Evolutionary conservation across 2,113 vertebrate species (phyloP).

Genomic region (Grammomys dolichurus): DNA sequence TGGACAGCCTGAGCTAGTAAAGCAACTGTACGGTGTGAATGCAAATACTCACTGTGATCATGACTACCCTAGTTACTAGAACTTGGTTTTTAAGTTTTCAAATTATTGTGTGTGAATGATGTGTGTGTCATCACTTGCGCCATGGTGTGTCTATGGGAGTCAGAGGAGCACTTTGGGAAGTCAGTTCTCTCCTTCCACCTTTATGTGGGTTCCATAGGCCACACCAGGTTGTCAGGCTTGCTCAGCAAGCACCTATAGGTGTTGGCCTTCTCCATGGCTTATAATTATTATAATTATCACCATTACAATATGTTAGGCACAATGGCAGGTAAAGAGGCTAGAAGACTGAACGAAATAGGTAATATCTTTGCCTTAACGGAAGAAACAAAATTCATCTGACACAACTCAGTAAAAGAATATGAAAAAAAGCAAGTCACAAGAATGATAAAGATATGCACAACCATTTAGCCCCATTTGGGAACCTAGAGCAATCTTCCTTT

Average conservation of each 20-base stretch:
- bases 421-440: background rate
- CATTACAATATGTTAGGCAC: background rate
- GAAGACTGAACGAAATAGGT: background rate
- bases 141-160: background rate
- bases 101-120: background rate
- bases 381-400: background rate
- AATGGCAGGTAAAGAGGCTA: background rate
- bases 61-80: too few species aligned
- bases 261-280: too few species aligned
- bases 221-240: background rate
- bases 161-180: background rate
- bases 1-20: background rate
- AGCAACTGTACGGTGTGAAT: background rate
- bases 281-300: background rate
- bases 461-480: background rate
- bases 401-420: background rate
- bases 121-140: too few species aligned
- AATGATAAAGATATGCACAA: background rate
- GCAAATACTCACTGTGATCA: background rate
- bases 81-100: background rate
- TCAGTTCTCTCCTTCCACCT: background rate
- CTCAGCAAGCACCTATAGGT: background rate
- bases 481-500: background rate
- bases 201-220: background rate
- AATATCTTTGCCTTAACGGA: conserved; percentile 10